Evolutionary conservation across 1,140 invertebrate genomes (phyloP), one percentile per base, ranked within the genome.

Genomic region (Macrosteles quadrilineatus): DNA sequence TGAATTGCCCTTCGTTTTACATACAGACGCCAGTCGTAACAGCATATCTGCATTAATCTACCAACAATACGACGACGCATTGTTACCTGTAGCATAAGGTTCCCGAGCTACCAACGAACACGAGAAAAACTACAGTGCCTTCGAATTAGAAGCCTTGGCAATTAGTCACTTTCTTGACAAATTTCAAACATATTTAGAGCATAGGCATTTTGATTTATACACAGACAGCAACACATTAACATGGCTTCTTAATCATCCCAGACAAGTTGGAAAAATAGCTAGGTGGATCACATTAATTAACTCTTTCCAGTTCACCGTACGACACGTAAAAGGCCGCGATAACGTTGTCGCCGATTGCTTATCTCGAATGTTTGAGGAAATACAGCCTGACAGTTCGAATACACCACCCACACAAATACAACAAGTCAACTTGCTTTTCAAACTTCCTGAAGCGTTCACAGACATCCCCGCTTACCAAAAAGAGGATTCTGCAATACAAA

Each of bases 301-400:
- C 25, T 36, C 19, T 11, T 65, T 65, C 36, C 63, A 65, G 36
- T 65, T 65, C 36, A 40, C 21, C 14, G 32, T 65, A 2, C 30
- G 36, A 6, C 63, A 65, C 19, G 14, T 43, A 2, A 65, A 67
- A 50, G 45, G 65, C 6, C 4, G 27, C 45, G 65, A 67, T 6
- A 67, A 67, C 27, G 65, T 30, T 47, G 45, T 67, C 2, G 65
- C 43, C 2, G 65, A 67, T 67, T 43, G 36, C 17, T 31, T 67
- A 19, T 47, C 36, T 11, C 14, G 65, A 25, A 23, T 67, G 30
- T 67, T 45, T 29, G 55, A 59, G 9, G 55, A 59, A 29, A 2
- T 9, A 2, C 21, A 27, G 25, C 21, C 2, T 4, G 4, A 25
- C 55, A 25, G 23, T 6, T 59, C 27, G 6, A 14, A 23, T 23